A percentile compares a stretch with the other conserved stretches of the same genome.
These are phyloP conservation scores for Xenops minutus DNA, from an alignment of 2,797 vertebrate genomes.

Conservation along the genomic window DNA sequence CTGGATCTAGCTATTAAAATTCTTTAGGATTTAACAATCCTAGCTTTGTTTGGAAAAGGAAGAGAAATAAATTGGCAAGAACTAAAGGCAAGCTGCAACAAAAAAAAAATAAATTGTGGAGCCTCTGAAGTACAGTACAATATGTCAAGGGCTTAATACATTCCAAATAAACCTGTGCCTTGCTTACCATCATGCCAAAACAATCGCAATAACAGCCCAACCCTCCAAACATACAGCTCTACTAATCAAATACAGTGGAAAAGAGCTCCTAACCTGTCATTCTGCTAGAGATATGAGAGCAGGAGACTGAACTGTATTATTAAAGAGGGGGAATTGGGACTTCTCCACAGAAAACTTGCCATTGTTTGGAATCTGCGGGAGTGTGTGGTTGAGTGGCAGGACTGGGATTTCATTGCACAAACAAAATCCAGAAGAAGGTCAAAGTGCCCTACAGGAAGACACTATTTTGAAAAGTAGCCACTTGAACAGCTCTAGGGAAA, in stretches of 20 bases:
- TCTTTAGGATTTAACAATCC: not conserved
- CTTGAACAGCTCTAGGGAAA: not conserved
- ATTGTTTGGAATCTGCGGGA: not conserved
- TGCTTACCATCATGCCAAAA: constrained; percentile 10
- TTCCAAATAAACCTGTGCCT: constrained; percentile 14
- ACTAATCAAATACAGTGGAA: not conserved
- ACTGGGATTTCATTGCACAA: not conserved
- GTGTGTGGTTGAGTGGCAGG: not conserved
- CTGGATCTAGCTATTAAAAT: constrained; percentile 22
- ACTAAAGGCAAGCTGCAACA: not conserved
- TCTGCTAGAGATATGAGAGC: not conserved
- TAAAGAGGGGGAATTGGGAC: not conserved
- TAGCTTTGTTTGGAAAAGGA: constrained; percentile 37
- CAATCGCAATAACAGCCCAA: not conserved
- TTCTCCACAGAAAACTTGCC: not conserved
- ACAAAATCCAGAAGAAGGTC: constrained; percentile 10
- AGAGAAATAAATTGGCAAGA: constrained; percentile 23
- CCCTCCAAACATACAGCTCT: not conserved
- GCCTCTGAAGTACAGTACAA: constrained; percentile 1
- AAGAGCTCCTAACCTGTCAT: not conserved
- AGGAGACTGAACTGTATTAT: not conserved
- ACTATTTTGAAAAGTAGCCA: not conserved
- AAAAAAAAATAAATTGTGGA: not conserved
- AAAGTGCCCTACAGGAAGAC: constrained; percentile 1
- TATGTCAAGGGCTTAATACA: constrained; percentile 2